Base-by-base conservation (phyloP, 2,888 invertebrate species). In the Eutolmus rufibarbis region DNA sequence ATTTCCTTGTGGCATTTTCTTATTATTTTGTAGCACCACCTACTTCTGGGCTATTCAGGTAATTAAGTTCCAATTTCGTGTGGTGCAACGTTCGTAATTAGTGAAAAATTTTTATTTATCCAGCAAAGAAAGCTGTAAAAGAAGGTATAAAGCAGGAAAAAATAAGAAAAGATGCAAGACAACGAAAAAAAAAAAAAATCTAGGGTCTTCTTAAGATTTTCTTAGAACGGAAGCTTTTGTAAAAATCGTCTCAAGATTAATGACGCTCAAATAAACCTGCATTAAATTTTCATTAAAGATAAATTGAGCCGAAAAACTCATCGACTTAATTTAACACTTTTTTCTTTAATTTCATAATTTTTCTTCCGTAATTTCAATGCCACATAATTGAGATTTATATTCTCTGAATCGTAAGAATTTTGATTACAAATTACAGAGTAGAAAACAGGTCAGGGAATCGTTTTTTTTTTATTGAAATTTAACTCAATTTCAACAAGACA, bases 281-380 rank as follows among this genome's bases (percentile, higher is more conserved):
- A 78, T 78, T 78, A 78, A 78, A 78, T 43, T 37, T 43, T 40
- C 78, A 78, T 78, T 43, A 78, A 43, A 46, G 14, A 46, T 7
- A 43, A 78, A 43, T 43, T 40, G 16, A 40, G 77, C 37, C 19
- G 5, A 78, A 46, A 46, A 3, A 78, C 40, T 78, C 78, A 78
- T 43, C 40, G 46, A 78, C 78, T 78, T 43, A 78, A 78, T 78
- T 78, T 78, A 78, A 78, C 76, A 37, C 76, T 76, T 76, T 37
- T 37, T 56, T 8, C n/a, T 56, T 56, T 56, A n/a, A 19, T 56
- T 9, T 23, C 28, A 23, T n/a, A 19, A 19, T 66, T 66, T 57
- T 57, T 57, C 57, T 57, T 5, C 7, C 34, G 7, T 34, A 34
- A 34, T 34, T 34, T 34, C 34, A 34, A 7, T 34, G 34, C 7